Evolutionary conservation across 2,797 vertebrate species (phyloP).

Genomic region (Diglossa cyanea): DNA sequence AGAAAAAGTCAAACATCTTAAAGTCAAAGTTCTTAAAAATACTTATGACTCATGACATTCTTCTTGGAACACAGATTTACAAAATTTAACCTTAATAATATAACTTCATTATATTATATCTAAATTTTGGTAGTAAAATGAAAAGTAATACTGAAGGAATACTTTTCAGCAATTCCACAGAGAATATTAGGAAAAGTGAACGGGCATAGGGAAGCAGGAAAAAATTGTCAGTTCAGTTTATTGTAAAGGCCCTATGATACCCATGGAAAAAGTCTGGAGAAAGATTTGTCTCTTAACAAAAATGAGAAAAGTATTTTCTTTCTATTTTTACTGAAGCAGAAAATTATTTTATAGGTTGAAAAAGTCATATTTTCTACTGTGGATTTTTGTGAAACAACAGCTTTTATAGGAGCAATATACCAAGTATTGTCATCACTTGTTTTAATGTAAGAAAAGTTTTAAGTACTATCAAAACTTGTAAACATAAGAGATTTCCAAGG

Average conservation of each 20-base stretch:
- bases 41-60: neutral
- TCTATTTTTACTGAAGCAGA: neutral
- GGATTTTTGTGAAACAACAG: neutral
- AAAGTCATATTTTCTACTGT: rapidly evolving
- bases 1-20: neutral
- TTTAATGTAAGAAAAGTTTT: neutral
- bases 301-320: neutral
- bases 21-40: neutral
- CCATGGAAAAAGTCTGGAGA: neutral
- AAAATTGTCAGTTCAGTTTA: neutral
- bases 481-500: neutral
- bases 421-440: neutral
- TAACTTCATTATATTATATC: neutral
- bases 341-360: neutral
- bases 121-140: neutral
- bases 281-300: neutral
- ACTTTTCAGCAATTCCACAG: neutral
- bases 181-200: neutral
- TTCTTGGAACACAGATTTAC: neutral
- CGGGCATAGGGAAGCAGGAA: rapidly evolving
- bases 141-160: neutral
- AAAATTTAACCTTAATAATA: neutral
- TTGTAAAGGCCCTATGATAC: neutral
- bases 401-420: neutral
- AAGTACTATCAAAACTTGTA: neutral